These are phyloP conservation scores for Spisula subtruncata DNA, from an alignment of 2,888 invertebrate species.

Conservation along the genomic window DNA sequence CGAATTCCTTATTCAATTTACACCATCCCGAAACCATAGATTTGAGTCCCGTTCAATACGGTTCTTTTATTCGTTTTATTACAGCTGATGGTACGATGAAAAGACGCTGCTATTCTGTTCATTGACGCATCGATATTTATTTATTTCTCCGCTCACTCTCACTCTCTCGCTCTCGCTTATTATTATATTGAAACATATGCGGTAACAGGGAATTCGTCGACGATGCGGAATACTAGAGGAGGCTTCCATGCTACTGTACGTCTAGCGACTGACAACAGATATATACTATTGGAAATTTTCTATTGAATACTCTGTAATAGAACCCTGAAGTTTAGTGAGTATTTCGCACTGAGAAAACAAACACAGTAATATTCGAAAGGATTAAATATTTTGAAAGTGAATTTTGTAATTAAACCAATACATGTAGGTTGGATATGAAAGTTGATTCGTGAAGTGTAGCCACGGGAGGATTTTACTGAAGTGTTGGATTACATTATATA, in stretches of 20 bases:
- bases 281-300: not conserved
- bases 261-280: slow-evolving; percentile 4
- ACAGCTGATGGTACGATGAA: slow-evolving; percentile 1
- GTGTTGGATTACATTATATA: too few relatives aligned
- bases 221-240: not conserved
- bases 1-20: slow-evolving; percentile 11
- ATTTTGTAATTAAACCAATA: not conserved
- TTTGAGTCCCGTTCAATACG: not conserved
- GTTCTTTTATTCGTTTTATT: not conserved
- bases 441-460: too few relatives aligned
- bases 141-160: not conserved
- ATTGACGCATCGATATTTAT: not conserved
- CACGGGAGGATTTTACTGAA: too few relatives aligned
- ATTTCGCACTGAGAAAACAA: not conserved
- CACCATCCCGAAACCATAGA: not conserved
- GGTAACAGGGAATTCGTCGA: not conserved
- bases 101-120: not conserved
- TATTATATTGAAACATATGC: slow-evolving; percentile 1
- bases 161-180: not conserved
- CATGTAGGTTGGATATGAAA: too few relatives aligned
- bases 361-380: not conserved
- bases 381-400: not conserved
- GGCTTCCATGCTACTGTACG: not conserved
- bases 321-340: not conserved
- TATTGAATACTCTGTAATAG: not conserved